Evolutionary conservation across 2,797 vertebrate genomes (phyloP), one percentile per base, ranked within the genome.

Genomic region (Hypotaenidia okinawae): DNA sequence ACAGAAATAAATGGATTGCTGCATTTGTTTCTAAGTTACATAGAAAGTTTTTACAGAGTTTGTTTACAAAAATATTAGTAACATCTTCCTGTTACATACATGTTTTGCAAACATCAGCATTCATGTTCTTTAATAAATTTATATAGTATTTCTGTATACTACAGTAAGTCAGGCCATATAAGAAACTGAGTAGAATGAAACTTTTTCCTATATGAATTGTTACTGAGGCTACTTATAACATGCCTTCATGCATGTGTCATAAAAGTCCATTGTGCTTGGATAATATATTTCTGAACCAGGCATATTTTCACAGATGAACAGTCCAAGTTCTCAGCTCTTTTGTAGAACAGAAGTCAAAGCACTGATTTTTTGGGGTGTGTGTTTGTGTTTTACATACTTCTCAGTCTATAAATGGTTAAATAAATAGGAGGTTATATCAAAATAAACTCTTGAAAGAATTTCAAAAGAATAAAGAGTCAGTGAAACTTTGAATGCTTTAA

Each of bases 301-400:
- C 74, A 28, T 77, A 61, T 90, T 85, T 91, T 81, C 39, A 47
- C 16, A 75, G 10, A 33, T 12, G 5, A 22, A 51, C 4, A 41
- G 10, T 51, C 24, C 27, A 62, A n/a, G 13, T 61, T 7, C 57
- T 3, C 2, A 51, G 5, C 1, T 21, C 3, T 78, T 78, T 66
- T 41, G 8, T 4, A 41, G 21, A 59, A 81, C 10, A 64, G 11
- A 57, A 82, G 6, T 1, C 14, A 76, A 81, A 66, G 0, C 32
- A 61, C 5, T 2, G 2, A 15, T 2, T 4, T 28, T 43, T 41
- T 22, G 39, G 3, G 28, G 2, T 23, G 2, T 32, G 3, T 19
- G 16, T 58, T 13, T 59, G 8, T 3, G 6, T 63, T 74, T 89
- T 58, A 37, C 11, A 70, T 0, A 5, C 4, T 57, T 67, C 27